phyloP scores from a whole-genome alignment of 2,888 invertebrate species.

The Pemphredon lugubris region DNA sequence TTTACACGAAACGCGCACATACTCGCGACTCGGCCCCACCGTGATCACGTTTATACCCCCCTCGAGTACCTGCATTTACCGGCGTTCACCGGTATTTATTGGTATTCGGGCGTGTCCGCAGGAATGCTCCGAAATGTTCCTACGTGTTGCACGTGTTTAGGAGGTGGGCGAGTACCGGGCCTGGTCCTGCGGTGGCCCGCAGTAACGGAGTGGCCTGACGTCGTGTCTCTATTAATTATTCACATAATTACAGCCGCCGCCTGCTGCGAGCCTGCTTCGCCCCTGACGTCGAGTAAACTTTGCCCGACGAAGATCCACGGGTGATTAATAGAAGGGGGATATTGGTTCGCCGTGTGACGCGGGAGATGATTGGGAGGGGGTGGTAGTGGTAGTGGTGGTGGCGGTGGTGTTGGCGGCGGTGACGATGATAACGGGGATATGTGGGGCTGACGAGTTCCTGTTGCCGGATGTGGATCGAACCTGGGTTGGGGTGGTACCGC shows the following conservation, averaged over 20 bases:
- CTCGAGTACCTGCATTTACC: neutral
- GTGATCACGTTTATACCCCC: neutral
- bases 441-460: neutral
- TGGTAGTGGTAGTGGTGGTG: neutral
- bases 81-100: constrained; percentile 10
- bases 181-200: constrained; percentile 79
- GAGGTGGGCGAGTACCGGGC: constrained; percentile 76
- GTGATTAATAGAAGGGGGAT: constrained; percentile 8
- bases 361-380: too few relatives aligned
- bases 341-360: too few relatives aligned
- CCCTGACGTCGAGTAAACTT: constrained; percentile 20
- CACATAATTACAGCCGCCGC: constrained; percentile 70
- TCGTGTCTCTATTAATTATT: constrained; percentile 76
- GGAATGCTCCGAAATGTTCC: constrained; percentile 40
- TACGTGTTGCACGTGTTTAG: constrained; percentile 54
- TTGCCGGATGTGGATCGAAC: constrained; percentile 1
- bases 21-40: neutral
- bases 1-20: neutral
- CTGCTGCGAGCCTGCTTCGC: constrained; percentile 53
- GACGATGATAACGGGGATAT: neutral
- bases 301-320: constrained; percentile 1
- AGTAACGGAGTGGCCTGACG: constrained; percentile 81
- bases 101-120: constrained; percentile 34
- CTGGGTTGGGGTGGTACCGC: constrained; percentile 9
- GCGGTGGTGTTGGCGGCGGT: neutral